A percentile compares a stretch with the other conserved stretches of the same genome.
phyloP scores from a whole-genome alignment of 1,140 invertebrate species.

The Phenacoccus solenopsis region DNA sequence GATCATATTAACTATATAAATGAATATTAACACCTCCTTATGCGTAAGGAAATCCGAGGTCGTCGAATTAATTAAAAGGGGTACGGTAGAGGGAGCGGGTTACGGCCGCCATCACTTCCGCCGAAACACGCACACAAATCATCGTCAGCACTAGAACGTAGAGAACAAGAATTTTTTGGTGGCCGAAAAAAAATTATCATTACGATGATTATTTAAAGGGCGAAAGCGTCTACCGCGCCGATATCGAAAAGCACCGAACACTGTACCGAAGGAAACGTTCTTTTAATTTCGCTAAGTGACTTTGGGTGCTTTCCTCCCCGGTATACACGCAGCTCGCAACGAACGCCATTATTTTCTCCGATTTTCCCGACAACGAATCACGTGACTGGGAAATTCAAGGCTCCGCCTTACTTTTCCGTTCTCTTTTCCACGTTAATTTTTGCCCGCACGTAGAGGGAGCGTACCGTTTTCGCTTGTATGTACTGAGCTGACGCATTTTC shows the following conservation, averaged over 20 bases:
- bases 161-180: background rate
- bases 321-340: background rate
- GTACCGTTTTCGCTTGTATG: too few relatives aligned
- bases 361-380: background rate
- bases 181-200: background rate
- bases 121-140: constrained; percentile 1
- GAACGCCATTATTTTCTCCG: background rate
- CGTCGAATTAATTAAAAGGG: background rate
- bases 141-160: too few relatives aligned
- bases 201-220: background rate
- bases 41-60: too few relatives aligned
- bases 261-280: background rate
- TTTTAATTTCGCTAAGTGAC: constrained; percentile 16
- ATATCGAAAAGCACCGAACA: constrained; percentile 4
- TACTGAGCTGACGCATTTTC: too few relatives aligned
- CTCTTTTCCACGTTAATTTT: too few relatives aligned
- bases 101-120: background rate
- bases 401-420: background rate
- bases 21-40: too few relatives aligned
- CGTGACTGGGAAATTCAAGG: background rate
- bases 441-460: too few relatives aligned
- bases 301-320: constrained; percentile 6
- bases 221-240: constrained; percentile 10
- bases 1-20: too few relatives aligned
- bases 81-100: background rate